Percentiles rank a stretch among this genome's conserved stretches.
These are phyloP conservation scores for Cyclura pinguis DNA, from an alignment of 2,797 vertebrate species.

Conservation along the genomic window DNA sequence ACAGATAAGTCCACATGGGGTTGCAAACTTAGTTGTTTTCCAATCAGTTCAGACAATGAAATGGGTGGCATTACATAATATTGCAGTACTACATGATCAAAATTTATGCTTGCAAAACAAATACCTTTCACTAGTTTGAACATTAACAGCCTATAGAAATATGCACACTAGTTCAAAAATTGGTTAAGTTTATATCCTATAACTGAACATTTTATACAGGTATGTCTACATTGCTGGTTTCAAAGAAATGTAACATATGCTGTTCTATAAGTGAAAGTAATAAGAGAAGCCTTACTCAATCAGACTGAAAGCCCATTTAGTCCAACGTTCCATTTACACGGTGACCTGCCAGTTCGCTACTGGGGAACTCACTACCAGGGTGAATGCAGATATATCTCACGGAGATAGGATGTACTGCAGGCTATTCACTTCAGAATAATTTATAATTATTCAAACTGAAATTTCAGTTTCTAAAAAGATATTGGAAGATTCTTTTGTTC, in stretches of 20 bases:
- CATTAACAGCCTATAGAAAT: constrained; percentile 49
- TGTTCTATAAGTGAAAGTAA: not conserved
- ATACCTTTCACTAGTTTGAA: constrained; percentile 37
- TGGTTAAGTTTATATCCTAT: constrained; percentile 19
- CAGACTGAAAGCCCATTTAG: too few species aligned
- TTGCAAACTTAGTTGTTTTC: not conserved
- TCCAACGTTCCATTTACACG: too few species aligned
- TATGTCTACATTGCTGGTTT: constrained; percentile 38
- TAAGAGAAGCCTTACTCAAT: too few species aligned
- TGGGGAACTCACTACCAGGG: too few species aligned
- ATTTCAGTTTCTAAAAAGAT: too few species aligned
- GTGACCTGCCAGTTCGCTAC: too few species aligned
- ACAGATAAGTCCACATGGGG: not conserved
- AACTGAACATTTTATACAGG: not conserved
- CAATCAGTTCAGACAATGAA: constrained; percentile 43
- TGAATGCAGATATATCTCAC: too few species aligned
- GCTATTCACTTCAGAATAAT: too few species aligned
- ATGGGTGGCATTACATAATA: constrained; percentile 45
- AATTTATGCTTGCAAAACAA: constrained; percentile 39
- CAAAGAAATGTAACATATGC: not conserved
- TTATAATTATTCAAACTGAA: too few species aligned
- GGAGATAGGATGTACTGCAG: too few species aligned
- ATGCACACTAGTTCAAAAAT: constrained; percentile 24
- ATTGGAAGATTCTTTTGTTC: too few species aligned
- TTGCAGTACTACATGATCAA: constrained; percentile 46